phyloP scores from a whole-genome alignment of 2,888 invertebrate genomes.

The Stenchaetothrips biformis region DNA sequence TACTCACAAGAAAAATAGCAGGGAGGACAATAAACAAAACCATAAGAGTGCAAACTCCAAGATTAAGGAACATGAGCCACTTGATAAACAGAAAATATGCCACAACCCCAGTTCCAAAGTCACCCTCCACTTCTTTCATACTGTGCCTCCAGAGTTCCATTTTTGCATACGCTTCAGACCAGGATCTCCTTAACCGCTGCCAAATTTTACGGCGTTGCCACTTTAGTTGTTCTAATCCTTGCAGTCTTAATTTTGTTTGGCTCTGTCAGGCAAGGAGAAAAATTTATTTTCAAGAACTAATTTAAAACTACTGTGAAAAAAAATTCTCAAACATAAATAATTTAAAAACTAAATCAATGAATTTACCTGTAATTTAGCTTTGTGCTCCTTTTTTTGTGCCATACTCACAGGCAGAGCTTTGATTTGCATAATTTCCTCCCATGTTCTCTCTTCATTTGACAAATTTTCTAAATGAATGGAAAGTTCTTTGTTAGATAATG shows the following conservation, averaged over 20 bases:
- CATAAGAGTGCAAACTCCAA: constrained; percentile 62
- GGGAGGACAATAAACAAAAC: constrained; percentile 66
- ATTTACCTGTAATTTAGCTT: constrained; percentile 68
- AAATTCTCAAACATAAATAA: background rate
- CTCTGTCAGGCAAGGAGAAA: constrained; percentile 51
- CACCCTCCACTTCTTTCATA: constrained; percentile 74
- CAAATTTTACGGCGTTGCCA: constrained; percentile 72
- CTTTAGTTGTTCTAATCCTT: constrained; percentile 75
- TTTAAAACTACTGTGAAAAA: constrained; percentile 33
- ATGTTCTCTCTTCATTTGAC: constrained; percentile 74
- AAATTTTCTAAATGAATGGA: constrained; percentile 55
- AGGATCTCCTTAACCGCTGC: constrained; percentile 59
- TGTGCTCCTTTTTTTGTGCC: constrained; percentile 74
- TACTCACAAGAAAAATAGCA: constrained; percentile 49
- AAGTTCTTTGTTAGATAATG: constrained; percentile 26
- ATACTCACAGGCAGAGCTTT: constrained; percentile 79
- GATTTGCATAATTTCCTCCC: constrained; percentile 82
- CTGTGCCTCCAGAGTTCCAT: constrained; percentile 70
- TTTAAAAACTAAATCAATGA: background rate
- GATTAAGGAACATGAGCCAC: constrained; percentile 76
- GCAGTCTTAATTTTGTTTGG: constrained; percentile 72
- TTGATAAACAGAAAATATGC: constrained; percentile 80
- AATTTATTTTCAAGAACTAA: constrained; percentile 34
- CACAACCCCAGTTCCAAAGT: constrained; percentile 74
- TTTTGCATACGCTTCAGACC: constrained; percentile 63